Evolutionary conservation across 2,888 invertebrate species (phyloP).

Genomic region (Campaea margaritaria): DNA sequence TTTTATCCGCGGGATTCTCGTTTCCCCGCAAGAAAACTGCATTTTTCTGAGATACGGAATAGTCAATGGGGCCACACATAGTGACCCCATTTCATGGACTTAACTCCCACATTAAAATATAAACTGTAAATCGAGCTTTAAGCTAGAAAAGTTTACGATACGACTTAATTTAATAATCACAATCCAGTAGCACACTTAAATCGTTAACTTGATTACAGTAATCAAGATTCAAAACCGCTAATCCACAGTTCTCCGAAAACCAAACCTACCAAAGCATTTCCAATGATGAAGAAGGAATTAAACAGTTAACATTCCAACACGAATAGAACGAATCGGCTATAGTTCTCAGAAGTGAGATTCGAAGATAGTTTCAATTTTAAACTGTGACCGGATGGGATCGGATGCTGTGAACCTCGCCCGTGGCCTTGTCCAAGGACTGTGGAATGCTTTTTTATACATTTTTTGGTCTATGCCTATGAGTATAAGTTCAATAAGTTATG

Average conservation of each 20-base stretch:
- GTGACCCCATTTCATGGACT: too few species aligned
- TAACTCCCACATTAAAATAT: too few species aligned
- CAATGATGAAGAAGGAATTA: conserved; percentile 22
- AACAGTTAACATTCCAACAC: conserved; percentile 40
- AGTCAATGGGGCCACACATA: too few species aligned
- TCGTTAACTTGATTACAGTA: too few species aligned
- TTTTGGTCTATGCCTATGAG: not conserved
- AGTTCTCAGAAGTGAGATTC: conserved; percentile 32
- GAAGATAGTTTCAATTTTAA: conserved; percentile 8
- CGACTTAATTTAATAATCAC: too few species aligned
- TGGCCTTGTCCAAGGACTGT: conserved; percentile 57
- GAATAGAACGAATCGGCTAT: conserved; percentile 31
- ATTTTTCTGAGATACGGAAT: too few species aligned
- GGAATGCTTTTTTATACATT: conserved; percentile 14
- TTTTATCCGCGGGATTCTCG: too few species aligned
- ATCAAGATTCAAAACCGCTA: too few species aligned
- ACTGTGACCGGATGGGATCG: conserved; percentile 56
- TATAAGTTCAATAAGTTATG: conserved; percentile 9
- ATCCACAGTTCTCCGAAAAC: conserved; percentile 12
- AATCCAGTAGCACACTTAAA: too few species aligned
- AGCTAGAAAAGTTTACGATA: too few species aligned
- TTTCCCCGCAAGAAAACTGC: too few species aligned
- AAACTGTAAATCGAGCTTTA: too few species aligned
- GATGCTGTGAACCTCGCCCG: conserved; percentile 36
- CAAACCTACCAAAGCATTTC: conserved; percentile 10